phyloP scores from a whole-genome alignment of 2,797 vertebrate species.

The Siniperca scherzeri region DNA sequence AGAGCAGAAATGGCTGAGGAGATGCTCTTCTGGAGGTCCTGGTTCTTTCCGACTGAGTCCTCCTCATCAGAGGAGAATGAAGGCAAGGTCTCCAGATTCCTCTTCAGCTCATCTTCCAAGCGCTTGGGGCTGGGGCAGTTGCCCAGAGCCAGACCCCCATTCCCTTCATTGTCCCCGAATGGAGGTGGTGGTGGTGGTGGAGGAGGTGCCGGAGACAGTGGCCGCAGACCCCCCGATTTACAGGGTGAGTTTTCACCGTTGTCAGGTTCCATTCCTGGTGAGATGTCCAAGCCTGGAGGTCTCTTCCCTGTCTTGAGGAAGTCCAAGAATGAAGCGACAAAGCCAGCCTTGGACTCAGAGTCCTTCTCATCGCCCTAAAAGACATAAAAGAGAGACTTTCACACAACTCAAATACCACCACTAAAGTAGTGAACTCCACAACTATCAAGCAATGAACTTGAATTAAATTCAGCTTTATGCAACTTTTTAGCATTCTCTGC shows the following conservation, averaged over 20 bases:
- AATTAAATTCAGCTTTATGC: not conserved
- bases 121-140: constrained; percentile 93
- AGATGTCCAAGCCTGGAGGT: constrained; percentile 84
- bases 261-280: constrained; percentile 80
- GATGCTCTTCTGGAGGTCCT: constrained; percentile 96
- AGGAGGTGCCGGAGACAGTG: constrained; percentile 82
- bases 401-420: constrained; percentile 14
- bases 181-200: constrained; percentile 80
- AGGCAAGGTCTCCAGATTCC: constrained; percentile 94
- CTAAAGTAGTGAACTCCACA: not conserved
- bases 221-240: constrained; percentile 85
- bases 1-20: constrained; percentile 95
- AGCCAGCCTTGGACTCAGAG: constrained; percentile 92
- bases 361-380: constrained; percentile 92
- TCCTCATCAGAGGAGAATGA: constrained; percentile 96
- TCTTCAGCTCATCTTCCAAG: constrained; percentile 94
- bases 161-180: constrained; percentile 88
- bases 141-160: constrained; percentile 89
- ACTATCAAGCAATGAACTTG: not conserved
- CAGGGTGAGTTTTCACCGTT: constrained; percentile 85
- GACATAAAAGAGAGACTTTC: not conserved
- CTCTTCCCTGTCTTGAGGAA: constrained; percentile 95
- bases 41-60: constrained; percentile 95
- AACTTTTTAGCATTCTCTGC: not conserved
- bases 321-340: constrained; percentile 95